phyloP scores from a whole-genome alignment of 2,797 vertebrate genomes.

The Silurus aristotelis region DNA sequence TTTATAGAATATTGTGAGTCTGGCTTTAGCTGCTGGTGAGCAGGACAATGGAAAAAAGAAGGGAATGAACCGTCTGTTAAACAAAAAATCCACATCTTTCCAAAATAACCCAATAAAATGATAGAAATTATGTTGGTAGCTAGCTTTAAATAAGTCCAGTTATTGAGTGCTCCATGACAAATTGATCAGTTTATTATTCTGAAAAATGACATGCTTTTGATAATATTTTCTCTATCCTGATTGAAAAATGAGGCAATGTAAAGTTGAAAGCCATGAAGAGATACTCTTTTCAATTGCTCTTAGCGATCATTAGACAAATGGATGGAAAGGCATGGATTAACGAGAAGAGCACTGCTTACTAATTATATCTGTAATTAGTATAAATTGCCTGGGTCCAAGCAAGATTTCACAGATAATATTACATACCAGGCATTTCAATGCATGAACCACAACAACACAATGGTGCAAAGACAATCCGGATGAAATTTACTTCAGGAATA shows the following conservation, averaged over 20 bases:
- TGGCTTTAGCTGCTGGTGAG: background rate
- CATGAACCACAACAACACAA: slow-evolving; percentile 55
- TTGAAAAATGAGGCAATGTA: slow-evolving; percentile 15
- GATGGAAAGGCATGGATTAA: slow-evolving; percentile 43
- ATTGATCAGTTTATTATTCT: background rate
- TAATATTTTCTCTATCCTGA: slow-evolving; percentile 48
- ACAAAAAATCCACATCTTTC: background rate
- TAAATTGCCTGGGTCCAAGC: slow-evolving; percentile 55
- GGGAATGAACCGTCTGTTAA: background rate
- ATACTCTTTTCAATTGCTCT: slow-evolving; percentile 34
- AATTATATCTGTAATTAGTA: slow-evolving; percentile 59
- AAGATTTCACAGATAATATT: slow-evolving; percentile 50
- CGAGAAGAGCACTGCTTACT: slow-evolving; percentile 32
- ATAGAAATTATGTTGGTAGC: no score
- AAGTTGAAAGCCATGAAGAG: slow-evolving; percentile 43
- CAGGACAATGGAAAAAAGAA: background rate
- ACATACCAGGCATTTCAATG: slow-evolving; percentile 51
- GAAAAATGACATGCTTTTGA: background rate
- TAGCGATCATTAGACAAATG: slow-evolving; percentile 52
- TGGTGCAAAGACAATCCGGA: slow-evolving; percentile 51
- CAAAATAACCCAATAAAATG: no score
- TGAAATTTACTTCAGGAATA: slow-evolving; percentile 54
- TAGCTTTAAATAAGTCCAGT: no score
- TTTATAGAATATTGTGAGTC: background rate
- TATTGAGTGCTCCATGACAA: background rate